Evolutionary conservation across 2,113 vertebrate genomes (phyloP).

Genomic region (Cavia aperea): DNA sequence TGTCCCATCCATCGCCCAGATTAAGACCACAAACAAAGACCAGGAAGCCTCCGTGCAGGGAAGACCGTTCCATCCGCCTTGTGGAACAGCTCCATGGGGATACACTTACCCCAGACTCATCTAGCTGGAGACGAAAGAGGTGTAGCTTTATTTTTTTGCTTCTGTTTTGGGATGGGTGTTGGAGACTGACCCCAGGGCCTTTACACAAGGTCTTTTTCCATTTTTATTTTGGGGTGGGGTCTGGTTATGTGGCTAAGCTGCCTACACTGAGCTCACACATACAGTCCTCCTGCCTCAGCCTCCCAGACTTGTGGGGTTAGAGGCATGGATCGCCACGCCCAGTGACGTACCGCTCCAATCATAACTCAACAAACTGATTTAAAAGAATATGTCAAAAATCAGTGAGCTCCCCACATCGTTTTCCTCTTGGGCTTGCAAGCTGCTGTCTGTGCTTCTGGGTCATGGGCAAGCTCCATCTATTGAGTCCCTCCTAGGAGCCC

Average conservation of each 20-base stretch:
- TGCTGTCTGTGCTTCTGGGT: background rate
- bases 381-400: background rate
- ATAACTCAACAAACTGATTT: background rate
- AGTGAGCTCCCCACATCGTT: background rate
- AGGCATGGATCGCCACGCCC: background rate
- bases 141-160: background rate
- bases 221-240: background rate
- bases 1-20: background rate
- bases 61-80: background rate
- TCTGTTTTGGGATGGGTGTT: background rate
- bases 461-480: rapidly evolving
- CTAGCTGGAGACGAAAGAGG: background rate
- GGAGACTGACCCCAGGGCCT: background rate
- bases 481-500: background rate
- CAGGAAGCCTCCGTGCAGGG: background rate
- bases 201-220: too few relatives aligned
- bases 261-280: background rate
- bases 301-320: background rate
- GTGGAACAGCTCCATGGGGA: background rate
- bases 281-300: background rate
- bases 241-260: background rate
- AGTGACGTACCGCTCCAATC: background rate
- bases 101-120: too few relatives aligned
- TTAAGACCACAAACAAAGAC: slow-evolving; percentile 12
- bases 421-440: rapidly evolving